A percentile compares a stretch with the other conserved stretches of the same genome.
These are phyloP conservation scores for Tympanuchus pallidicinctus DNA, from an alignment of 2,113 vertebrate genomes.

Conservation along the genomic window DNA sequence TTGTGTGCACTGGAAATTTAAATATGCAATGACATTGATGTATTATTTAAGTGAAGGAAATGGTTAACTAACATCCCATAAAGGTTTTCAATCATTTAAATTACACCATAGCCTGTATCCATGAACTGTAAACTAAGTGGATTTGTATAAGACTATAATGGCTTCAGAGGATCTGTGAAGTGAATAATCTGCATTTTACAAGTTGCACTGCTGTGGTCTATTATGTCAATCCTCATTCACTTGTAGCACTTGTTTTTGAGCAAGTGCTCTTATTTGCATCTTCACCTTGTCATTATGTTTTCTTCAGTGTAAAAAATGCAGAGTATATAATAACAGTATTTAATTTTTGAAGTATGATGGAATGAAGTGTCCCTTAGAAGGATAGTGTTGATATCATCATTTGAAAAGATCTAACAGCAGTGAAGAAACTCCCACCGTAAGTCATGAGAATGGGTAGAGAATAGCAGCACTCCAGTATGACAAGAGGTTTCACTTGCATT, in stretches of 20 bases:
- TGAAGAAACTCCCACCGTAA: neutral
- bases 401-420: neutral
- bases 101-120: neutral
- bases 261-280: constrained; percentile 9
- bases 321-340: neutral
- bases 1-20: neutral
- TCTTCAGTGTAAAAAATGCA: neutral
- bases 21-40: neutral
- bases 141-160: constrained; percentile 31
- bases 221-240: constrained; percentile 24
- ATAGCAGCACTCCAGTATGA: neutral
- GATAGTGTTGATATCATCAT: neutral
- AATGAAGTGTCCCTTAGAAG: neutral
- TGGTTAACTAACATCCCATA: constrained; percentile 6
- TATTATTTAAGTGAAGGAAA: neutral
- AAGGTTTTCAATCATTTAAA: constrained; percentile 12
- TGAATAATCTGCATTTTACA: constrained; percentile 44
- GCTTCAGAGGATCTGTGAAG: constrained; percentile 18
- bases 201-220: constrained; percentile 5
- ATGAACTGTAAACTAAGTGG: constrained; percentile 12
- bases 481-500: neutral
- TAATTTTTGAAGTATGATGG: neutral
- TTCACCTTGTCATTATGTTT: constrained; percentile 8
- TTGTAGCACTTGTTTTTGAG: neutral
- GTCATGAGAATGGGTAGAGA: neutral